Evolutionary conservation across 1,140 invertebrate genomes (phyloP).

Genomic region (Glomeris maerens): DNA sequence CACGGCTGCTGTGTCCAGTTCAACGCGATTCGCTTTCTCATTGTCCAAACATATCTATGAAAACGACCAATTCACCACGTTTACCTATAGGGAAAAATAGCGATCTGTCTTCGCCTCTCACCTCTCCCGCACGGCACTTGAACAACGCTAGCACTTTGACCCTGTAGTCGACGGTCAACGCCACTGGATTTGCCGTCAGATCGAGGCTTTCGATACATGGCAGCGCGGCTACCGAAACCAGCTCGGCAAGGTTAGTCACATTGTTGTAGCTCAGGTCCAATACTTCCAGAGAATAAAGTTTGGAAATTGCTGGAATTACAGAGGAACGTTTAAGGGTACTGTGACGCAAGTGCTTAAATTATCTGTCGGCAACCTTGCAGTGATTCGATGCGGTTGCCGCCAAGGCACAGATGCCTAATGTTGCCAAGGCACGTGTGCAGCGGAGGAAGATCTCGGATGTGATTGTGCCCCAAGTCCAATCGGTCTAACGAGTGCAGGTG

Average conservation of each 20-base stretch:
- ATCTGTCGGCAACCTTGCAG: conserved; percentile 35
- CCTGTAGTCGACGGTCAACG: conserved; percentile 72
- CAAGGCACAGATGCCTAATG: conserved; percentile 69
- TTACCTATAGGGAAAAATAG: neutral
- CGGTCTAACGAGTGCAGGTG: conserved; percentile 56
- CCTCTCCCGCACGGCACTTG: conserved; percentile 39
- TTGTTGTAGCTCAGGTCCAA: conserved; percentile 75
- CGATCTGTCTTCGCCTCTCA: neutral
- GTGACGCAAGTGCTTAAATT: conserved; percentile 16
- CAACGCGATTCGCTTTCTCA: conserved; percentile 24
- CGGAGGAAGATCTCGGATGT: conserved; percentile 45
- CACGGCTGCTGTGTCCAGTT: conserved; percentile 30
- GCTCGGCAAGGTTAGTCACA: conserved; percentile 63
- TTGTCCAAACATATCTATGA: conserved; percentile 26
- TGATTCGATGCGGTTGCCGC: conserved; percentile 64
- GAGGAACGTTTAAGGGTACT: neutral
- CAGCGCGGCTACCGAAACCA: conserved; percentile 58
- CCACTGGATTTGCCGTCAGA: conserved; percentile 77
- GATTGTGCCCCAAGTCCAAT: conserved; percentile 63
- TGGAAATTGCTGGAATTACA: conserved; percentile 46
- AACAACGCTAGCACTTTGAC: conserved; percentile 74
- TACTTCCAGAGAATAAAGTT: conserved; percentile 66
- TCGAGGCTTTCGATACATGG: conserved; percentile 73
- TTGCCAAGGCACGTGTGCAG: conserved; percentile 77
- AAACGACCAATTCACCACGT: neutral